Percentiles rank a stretch among this genome's conserved stretches.
Conservation (phyloP, 2,113 vertebrate species). For the Tetrao urogallus region DNA sequence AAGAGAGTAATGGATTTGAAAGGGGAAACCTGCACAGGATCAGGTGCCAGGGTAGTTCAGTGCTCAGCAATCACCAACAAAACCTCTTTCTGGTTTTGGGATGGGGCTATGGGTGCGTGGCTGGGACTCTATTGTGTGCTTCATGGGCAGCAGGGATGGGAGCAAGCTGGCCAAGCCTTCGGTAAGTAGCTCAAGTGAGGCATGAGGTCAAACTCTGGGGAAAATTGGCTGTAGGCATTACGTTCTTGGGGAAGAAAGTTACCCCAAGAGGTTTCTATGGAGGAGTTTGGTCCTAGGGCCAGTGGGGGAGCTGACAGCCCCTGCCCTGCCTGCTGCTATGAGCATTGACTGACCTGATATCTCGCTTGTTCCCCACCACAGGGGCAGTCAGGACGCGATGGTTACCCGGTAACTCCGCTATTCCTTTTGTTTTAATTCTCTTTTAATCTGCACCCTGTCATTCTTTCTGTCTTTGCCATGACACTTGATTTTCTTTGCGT, state of each 20-base stretch:
- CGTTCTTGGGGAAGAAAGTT: neutral
- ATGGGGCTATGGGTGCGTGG: neutral
- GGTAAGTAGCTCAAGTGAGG: conserved; percentile 42
- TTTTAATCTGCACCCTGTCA: neutral
- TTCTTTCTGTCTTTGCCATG: neutral
- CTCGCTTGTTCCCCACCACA: conserved; percentile 86
- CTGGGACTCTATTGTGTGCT: neutral
- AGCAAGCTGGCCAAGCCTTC: neutral
- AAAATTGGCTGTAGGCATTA: accelerated
- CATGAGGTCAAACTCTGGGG: neutral
- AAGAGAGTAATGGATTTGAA: neutral
- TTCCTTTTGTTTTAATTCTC: conserved; percentile 63
- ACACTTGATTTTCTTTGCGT: neutral
- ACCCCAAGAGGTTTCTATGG: neutral
- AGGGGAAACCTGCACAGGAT: neutral
- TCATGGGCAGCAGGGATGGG: neutral
- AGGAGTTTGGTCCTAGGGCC: neutral
- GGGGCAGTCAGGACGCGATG: conserved; percentile 95
- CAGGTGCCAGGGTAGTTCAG: neutral
- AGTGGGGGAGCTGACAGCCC: neutral
- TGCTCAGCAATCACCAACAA: neutral
- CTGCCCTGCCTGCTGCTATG: conserved; percentile 27
- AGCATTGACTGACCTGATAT: conserved; percentile 75
- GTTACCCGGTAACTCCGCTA: conserved; percentile 94
- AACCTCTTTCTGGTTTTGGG: neutral